Base-by-base conservation (phyloP, 2,797 vertebrate species). In the Spinibarbus caldwelli region DNA sequence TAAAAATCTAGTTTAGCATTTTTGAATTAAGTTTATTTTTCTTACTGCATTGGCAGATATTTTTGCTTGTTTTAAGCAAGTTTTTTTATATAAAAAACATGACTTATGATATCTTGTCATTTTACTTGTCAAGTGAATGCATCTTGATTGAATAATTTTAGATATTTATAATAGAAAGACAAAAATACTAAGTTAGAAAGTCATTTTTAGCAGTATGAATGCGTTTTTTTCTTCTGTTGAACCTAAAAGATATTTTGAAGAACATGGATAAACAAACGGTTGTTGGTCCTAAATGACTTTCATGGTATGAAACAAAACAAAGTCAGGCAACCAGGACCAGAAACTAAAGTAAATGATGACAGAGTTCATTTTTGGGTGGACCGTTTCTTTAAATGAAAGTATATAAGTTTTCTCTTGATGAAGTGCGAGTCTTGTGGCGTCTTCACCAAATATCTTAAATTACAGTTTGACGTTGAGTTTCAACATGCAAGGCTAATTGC, bases 331-430 rank as follows among this genome's bases (percentile, higher is more conserved):
- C 17, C 7, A 1, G 14, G 7, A 19, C 7, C 62, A 34, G 15
- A 66, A 66, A 19, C 7, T 17, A 9, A 19, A 67, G 31, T 67
- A 21, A 66, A 64, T 3, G 1, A 64, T 7, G 3, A 5, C 6
- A 29, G 0, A 8, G 31, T 8, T 15, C 3, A 6, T 6, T 26
- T 59, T 66, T 19, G 29, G 0, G 2, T 31, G 62, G 0, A 34
- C 15, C 19, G 62, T 34, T 17, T 19, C 29, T 34, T 66, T 19
- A 66, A 64, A 64, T 64, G 1, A 6, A 12, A 64, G 11, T 29
- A 62, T 23, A 1, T 2, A 12, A 26, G n/a, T 14, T 14, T 59
- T 59, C 1, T 0, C n/a, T 14, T 19, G 29, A 9, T 14, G 0
- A 29, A 64, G 5, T 17, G 6, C 0, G 1, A 17, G 1, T 62